Evolutionary conservation across 2,888 invertebrate species (phyloP), one percentile per base, ranked within the genome.

Genomic region (Entomobrya proxima): DNA sequence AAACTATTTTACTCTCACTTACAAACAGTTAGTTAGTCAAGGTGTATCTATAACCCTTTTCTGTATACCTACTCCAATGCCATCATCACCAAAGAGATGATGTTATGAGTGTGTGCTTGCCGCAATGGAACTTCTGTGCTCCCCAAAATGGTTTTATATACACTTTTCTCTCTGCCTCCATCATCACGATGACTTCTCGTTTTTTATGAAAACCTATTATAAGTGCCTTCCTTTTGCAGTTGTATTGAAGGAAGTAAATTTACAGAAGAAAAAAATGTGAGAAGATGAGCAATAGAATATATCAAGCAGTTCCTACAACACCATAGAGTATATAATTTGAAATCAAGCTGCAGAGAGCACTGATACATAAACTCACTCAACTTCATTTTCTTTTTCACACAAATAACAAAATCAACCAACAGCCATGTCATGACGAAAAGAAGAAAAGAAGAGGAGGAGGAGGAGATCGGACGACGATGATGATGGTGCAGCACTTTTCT

Each of bases 51-150:
- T n/a, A n/a, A n/a, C n/a, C n/a, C 24, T 58, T 30, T 64, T 64
- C 7, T 67, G 2, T 27, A 30, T 58, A 1, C 40, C 50, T 11
- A 13, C 2, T 5, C 21, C 30, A 13, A 18, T 27, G 40, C 40
- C 37, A 44, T 44, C 40, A 67, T 32, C 18, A 13, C 27, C 13
- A 44, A 44, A 24, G n/a, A 2, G 18, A 27, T 27, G 15, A 69
- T 7, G 9, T 69, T 27, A 1, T 44, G 61, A 7, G 21, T 50
- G 2, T 6, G 58, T 58, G 58, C 30, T 55, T n/a, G 58, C 58
- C 75, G 61, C 58, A 74, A 75, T 82, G 75, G 61, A 77, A 69
- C 77, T 77, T 76, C 69, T 84, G 72, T 61, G 64, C 74, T 78
- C 84, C 84, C 67, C 84, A 72, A 72, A 24, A 50, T 85, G 72